A percentile compares a stretch with the other conserved stretches of the same genome.
phyloP scores from a whole-genome alignment of 2,113 vertebrate genomes.

The Nestor notabilis region DNA sequence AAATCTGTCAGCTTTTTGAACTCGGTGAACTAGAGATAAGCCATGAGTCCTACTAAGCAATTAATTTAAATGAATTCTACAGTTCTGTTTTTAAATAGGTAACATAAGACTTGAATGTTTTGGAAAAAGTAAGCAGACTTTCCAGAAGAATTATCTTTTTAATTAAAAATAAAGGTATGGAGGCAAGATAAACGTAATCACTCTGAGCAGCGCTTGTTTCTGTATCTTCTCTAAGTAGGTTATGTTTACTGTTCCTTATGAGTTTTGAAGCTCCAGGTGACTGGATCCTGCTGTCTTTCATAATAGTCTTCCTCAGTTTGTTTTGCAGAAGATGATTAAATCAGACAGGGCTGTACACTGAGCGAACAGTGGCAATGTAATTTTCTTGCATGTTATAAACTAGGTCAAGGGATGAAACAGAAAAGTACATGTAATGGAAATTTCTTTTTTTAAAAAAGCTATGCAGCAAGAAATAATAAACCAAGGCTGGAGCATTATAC shows the following conservation, averaged over 20 bases:
- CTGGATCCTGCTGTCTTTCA: conserved; percentile 44
- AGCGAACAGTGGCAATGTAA: neutral
- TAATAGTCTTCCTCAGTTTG: neutral
- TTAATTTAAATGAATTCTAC: neutral
- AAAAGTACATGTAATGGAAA: neutral
- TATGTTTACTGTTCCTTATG: conserved; percentile 54
- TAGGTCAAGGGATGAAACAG: conserved; percentile 3
- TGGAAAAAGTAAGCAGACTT: neutral
- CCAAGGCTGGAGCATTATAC: neutral
- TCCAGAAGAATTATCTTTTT: conserved; percentile 4
- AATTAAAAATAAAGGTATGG: conserved; percentile 32
- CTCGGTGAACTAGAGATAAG: neutral
- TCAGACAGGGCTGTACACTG: neutral
- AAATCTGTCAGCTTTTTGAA: neutral
- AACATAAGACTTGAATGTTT: neutral
- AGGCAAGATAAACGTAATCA: neutral
- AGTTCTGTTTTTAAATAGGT: neutral
- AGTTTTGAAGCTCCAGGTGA: conserved; percentile 32
- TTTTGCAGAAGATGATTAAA: conserved; percentile 36
- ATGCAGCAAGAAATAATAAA: neutral
- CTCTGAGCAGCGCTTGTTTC: neutral
- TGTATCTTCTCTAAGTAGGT: conserved; percentile 52
- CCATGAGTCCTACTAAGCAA: neutral
- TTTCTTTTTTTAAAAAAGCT: neutral
- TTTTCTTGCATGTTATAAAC: neutral